Percentiles rank a stretch among this genome's conserved stretches.
These are phyloP conservation scores for Electrona antarctica DNA, from an alignment of 2,113 vertebrate genomes.

Conservation along the genomic window DNA sequence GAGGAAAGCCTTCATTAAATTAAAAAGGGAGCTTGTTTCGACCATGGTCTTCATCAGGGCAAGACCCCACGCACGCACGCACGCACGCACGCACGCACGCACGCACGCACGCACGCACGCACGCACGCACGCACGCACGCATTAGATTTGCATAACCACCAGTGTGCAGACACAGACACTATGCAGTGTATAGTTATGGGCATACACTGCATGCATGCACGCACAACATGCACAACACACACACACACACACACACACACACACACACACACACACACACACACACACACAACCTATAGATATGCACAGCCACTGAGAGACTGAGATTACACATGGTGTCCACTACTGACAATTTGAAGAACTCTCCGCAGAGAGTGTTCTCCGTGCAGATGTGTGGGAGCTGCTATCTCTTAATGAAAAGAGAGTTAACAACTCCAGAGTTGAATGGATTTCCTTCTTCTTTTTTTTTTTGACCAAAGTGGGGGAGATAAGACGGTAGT, in stretches of 20 bases:
- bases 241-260: too few relatives aligned
- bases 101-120: too few relatives aligned
- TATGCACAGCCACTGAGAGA: neutral
- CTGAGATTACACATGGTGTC: slow-evolving; percentile 36
- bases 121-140: too few relatives aligned
- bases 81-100: too few relatives aligned
- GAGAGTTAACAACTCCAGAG: slow-evolving; percentile 26
- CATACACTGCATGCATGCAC: too few relatives aligned
- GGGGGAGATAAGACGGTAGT: slow-evolving; percentile 40
- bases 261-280: neutral
- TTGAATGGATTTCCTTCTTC: slow-evolving; percentile 55
- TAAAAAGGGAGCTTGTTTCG: too few relatives aligned
- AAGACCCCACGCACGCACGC: too few relatives aligned
- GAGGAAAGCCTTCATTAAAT: too few relatives aligned
- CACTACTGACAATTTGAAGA: slow-evolving; percentile 40
- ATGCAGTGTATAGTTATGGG: too few relatives aligned
- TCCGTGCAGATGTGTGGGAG: neutral
- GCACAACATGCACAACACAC: neutral
- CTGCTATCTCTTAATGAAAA: slow-evolving; percentile 44
- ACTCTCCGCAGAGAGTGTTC: slow-evolving; percentile 1
- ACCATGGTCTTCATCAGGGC: too few relatives aligned
- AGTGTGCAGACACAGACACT: too few relatives aligned
- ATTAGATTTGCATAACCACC: too few relatives aligned
- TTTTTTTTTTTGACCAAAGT: slow-evolving; percentile 10
- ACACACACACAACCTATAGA: neutral